Evolutionary conservation across 2,797 vertebrate genomes (phyloP).

Genomic region (Lophius americanus): DNA sequence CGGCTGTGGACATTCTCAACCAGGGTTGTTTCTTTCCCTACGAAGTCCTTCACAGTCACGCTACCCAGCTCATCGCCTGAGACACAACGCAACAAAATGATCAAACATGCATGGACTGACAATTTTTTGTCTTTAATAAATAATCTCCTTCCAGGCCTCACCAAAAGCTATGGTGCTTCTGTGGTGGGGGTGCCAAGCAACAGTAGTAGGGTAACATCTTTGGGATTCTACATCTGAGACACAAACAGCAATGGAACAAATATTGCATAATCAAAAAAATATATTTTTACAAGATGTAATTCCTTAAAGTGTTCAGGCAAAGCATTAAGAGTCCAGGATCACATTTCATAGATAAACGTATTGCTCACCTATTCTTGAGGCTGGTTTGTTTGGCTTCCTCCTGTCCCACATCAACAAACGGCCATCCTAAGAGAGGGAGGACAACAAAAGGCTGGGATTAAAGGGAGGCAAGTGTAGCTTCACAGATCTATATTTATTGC

Average conservation of each 20-base stretch:
- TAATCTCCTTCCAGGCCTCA: conserved; percentile 67
- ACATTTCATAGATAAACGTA: not conserved
- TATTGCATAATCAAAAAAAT: not conserved
- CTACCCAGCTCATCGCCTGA: conserved; percentile 91
- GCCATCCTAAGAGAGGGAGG: conserved; percentile 81
- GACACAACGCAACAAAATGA: conserved; percentile 12
- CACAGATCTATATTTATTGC: not conserved
- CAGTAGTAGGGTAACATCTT: conserved; percentile 84
- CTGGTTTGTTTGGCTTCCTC: conserved; percentile 91
- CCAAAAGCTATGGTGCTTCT: conserved; percentile 89
- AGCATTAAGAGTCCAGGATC: not conserved
- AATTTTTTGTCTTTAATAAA: not conserved
- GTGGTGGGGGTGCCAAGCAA: conserved; percentile 91
- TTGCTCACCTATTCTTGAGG: conserved; percentile 87
- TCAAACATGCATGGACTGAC: not conserved
- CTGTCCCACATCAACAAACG: conserved; percentile 94
- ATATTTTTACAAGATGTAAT: not conserved
- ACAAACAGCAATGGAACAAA: not conserved
- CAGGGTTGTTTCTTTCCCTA: conserved; percentile 75
- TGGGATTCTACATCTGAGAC: conserved; percentile 79
- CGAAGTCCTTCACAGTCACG: conserved; percentile 87
- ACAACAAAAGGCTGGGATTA: conserved; percentile 9
- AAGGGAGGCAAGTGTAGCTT: not conserved
- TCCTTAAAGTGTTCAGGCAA: not conserved
- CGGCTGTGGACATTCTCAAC: conserved; percentile 82